Base-by-base conservation (phyloP, 2,797 vertebrate species). In the Manis crassicaudata region DNA sequence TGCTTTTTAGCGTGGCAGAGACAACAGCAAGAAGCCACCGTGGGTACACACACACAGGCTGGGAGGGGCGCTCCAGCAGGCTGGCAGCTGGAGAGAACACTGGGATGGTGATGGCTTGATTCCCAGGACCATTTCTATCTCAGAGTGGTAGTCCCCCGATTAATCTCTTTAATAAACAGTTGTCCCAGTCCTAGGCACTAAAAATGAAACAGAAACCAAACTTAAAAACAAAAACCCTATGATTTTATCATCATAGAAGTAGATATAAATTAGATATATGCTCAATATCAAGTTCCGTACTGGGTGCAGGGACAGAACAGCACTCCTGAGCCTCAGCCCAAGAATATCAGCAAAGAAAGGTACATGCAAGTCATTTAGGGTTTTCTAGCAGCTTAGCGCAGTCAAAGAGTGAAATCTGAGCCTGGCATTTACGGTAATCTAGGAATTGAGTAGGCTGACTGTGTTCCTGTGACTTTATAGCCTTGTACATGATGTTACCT, bases 91-190 rank as follows among this genome's bases (percentile, higher is more conserved):
- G 43, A 76, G 6, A 40, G 40, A 50, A 0, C 2, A 0, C 60
- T 72, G n/a, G 6, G 2, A n/a, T 56, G 13, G 50, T 32, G 20
- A 29, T 5, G 32, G 5, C 10, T 35, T 67, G 16, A 83, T 63
- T 37, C 2, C 5, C 2, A 25, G 25, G 40, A 25, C 8, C 56
- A 27, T 73, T 90, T 89, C 52, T 86, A 50, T 37, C 65, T 84
- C 9, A 50, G 25, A 86, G 32, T 87, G 5, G 0, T 68, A 23
- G 70, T 93, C 37, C 81, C 10, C 7, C 40, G 40, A 35, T 83
- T 18, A 3, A 7, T 80, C 94, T 95, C 13, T 68, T 94, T 92
- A 68, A 46, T 37, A 62, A 35, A 63, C 58, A 80, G 8, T 21
- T 90, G 18, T 43, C 50, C n/a, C 63, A 43, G 50, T 79, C 52